Percentiles rank a stretch among this genome's conserved stretches.
Evolutionary conservation across 2,888 invertebrate species (phyloP).

Genomic region (Dasypogon diadema): DNA sequence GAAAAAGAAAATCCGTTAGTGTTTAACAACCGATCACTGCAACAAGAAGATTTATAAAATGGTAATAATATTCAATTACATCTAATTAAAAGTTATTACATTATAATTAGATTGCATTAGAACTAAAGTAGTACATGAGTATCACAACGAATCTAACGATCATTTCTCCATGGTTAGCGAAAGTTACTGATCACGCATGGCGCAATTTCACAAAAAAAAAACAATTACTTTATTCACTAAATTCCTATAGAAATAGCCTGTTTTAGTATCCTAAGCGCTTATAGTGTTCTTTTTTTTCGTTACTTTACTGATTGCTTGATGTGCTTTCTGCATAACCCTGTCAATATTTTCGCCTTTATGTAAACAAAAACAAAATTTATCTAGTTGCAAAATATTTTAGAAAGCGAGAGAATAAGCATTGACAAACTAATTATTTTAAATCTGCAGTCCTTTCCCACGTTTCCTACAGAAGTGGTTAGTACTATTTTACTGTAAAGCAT

Average conservation of each 20-base stretch:
- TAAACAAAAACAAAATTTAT: slow-evolving; percentile 14
- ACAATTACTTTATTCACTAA: neutral
- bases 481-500: slow-evolving; percentile 12
- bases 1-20: slow-evolving; percentile 36
- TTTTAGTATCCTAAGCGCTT: neutral
- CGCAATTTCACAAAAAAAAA: neutral
- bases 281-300: neutral
- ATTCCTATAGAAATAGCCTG: neutral
- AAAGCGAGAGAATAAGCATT: slow-evolving; percentile 31
- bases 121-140: slow-evolving; percentile 24
- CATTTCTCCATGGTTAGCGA: neutral
- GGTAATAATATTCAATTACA: slow-evolving; percentile 21
- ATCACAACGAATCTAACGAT: slow-evolving; percentile 17
- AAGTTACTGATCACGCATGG: neutral
- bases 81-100: slow-evolving; percentile 21
- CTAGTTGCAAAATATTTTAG: slow-evolving; percentile 36
- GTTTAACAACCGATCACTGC: neutral
- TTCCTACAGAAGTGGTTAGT: slow-evolving; percentile 39
- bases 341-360: slow-evolving; percentile 4
- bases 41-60: slow-evolving; percentile 8
- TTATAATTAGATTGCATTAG: slow-evolving; percentile 36
- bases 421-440: neutral
- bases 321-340: slow-evolving; percentile 4
- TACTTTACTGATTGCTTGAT: slow-evolving; percentile 1
- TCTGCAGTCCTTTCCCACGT: slow-evolving; percentile 19